Conservation (phyloP, 2,797 vertebrate genomes). For the Coregonus ussuriensis region DNA sequence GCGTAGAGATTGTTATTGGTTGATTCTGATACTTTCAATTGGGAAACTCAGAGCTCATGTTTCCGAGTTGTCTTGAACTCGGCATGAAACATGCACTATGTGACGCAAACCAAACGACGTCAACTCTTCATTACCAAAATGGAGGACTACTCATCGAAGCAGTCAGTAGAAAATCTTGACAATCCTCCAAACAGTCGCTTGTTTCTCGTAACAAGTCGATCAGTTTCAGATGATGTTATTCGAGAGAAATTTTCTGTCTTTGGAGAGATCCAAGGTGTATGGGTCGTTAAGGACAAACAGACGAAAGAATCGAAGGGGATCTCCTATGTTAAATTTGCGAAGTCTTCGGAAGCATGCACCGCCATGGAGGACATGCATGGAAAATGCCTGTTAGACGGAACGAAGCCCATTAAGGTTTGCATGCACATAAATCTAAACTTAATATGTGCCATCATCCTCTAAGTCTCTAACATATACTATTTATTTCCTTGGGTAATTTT, state of each 20-base stretch:
- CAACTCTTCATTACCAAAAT: constrained; percentile 46
- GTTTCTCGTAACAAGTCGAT: constrained; percentile 88
- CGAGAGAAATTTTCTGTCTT: constrained; percentile 82
- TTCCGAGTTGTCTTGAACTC: too few species aligned
- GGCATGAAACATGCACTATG: too few species aligned
- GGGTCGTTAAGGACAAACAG: constrained; percentile 89
- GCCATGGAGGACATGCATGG: constrained; percentile 97
- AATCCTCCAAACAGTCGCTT: constrained; percentile 92
- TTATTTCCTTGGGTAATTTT: background rate
- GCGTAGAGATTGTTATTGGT: too few species aligned
- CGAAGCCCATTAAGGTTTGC: constrained; percentile 89
- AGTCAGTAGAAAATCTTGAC: constrained; percentile 73
- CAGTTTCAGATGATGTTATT: constrained; percentile 81
- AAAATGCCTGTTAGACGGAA: constrained; percentile 81
- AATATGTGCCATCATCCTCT: background rate
- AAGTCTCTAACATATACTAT: background rate
- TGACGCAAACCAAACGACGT: too few species aligned
- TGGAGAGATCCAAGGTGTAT: constrained; percentile 90
- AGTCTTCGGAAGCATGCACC: constrained; percentile 89
- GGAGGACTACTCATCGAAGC: constrained; percentile 64
- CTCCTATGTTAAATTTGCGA: constrained; percentile 89
- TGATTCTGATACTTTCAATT: too few species aligned
- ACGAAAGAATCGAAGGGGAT: constrained; percentile 93
- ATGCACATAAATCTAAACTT: background rate
- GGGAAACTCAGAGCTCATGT: too few species aligned